These are phyloP conservation scores for Aphyosemion australe DNA, from an alignment of 2,113 vertebrate genomes.

Conservation along the genomic window DNA sequence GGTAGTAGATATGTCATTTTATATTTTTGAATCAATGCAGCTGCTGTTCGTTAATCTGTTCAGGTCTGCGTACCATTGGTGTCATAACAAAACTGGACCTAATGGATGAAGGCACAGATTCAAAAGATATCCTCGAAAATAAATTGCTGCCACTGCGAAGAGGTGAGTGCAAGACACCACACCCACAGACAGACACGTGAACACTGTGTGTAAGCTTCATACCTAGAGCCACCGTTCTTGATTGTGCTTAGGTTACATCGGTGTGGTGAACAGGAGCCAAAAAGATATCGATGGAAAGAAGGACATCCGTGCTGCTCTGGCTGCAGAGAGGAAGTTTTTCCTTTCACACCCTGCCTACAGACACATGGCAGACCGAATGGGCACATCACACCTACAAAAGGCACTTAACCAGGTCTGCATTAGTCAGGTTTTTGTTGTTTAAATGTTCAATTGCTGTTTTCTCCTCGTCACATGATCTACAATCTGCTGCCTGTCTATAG, in stretches of 20 bases:
- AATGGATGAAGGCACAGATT: conserved; percentile 97
- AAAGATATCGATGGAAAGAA: conserved; percentile 97
- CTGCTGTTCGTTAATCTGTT: conserved; percentile 4
- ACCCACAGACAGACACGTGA: background rate
- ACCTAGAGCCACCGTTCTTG: background rate
- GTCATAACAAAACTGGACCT: conserved; percentile 97
- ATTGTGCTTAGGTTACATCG: conserved; percentile 87
- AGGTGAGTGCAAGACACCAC: conserved; percentile 73
- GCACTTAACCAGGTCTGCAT: conserved; percentile 90
- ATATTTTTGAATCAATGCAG: background rate
- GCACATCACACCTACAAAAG: conserved; percentile 92
- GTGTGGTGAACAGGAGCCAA: conserved; percentile 96
- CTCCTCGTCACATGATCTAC: background rate
- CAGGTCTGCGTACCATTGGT: conserved; percentile 93
- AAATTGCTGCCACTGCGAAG: conserved; percentile 92
- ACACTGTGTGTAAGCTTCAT: background rate
- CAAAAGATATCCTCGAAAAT: conserved; percentile 93
- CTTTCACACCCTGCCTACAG: conserved; percentile 92
- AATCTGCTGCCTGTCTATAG: conserved; percentile 60
- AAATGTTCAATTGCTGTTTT: background rate
- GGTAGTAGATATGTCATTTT: too few species aligned
- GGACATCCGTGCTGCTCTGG: conserved; percentile 90
- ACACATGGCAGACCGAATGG: conserved; percentile 96
- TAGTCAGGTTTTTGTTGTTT: background rate
- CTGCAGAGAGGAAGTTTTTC: conserved; percentile 95